These are phyloP conservation scores for Vollenhovia emeryi DNA, from an alignment of 1,140 invertebrate genomes.

Conservation along the genomic window DNA sequence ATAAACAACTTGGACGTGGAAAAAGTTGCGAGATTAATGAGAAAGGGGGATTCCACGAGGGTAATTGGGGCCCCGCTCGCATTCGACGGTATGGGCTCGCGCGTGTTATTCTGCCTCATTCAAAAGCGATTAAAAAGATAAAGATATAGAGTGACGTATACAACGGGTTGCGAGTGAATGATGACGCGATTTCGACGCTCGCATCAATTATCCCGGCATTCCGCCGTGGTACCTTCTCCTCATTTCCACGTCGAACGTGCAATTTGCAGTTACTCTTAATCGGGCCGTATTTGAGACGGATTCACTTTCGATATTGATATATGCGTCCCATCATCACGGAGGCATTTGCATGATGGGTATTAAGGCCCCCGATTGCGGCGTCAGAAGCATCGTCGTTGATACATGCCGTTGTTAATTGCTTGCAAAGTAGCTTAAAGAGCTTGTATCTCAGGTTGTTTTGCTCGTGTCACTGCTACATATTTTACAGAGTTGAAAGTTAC, in stretches of 20 bases:
- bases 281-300: background rate
- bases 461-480: background rate
- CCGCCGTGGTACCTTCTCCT: background rate
- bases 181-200: conserved; percentile 25
- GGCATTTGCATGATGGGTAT: background rate
- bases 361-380: background rate
- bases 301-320: background rate
- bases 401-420: background rate
- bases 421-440: background rate
- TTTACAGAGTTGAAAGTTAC: no score
- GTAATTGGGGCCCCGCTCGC: conserved; percentile 70
- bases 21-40: conserved; percentile 76
- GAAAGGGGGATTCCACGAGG: conserved; percentile 70
- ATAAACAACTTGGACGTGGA: conserved; percentile 74
- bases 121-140: conserved; percentile 62
- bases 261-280: conserved; percentile 36
- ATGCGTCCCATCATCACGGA: background rate
- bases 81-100: conserved; percentile 14
- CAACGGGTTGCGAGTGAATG: conserved; percentile 28
- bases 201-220: background rate
- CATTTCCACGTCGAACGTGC: background rate
- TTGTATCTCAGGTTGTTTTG: background rate
- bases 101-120: conserved; percentile 22
- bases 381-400: background rate
- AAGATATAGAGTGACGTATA: conserved; percentile 14